phyloP scores from a whole-genome alignment of 2,113 vertebrate genomes.

The Podarcis raffonei region DNA sequence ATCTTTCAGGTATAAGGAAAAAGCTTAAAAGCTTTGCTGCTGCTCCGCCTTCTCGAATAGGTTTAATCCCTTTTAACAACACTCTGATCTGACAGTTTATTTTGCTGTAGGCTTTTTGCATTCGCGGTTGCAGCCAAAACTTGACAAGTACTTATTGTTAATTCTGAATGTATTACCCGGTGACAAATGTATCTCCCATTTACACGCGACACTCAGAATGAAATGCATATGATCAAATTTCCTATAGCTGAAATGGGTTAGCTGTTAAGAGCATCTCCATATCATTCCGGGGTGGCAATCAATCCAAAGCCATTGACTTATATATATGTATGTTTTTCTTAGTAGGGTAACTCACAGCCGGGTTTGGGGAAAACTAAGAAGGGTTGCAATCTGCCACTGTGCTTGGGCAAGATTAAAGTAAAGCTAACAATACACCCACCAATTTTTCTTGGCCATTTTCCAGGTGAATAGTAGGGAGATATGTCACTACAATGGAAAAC shows the following conservation, averaged over 20 bases:
- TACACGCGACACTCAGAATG: conserved; percentile 79
- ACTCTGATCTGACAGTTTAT: conserved; percentile 75
- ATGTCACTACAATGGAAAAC: conserved; percentile 67
- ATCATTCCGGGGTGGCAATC: conserved; percentile 62
- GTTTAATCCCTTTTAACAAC: conserved; percentile 73
- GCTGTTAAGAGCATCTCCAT: conserved; percentile 72
- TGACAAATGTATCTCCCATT: conserved; percentile 84
- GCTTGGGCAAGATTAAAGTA: conserved; percentile 61
- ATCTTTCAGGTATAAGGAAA: conserved; percentile 65
- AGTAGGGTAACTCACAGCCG: conserved; percentile 58
- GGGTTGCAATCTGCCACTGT: conserved; percentile 67
- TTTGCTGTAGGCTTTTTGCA: conserved; percentile 68
- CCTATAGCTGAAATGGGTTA: conserved; percentile 71
- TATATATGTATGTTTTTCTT: conserved; percentile 26
- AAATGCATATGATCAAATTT: conserved; percentile 80
- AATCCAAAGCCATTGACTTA: conserved; percentile 59
- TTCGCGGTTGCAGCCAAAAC: conserved; percentile 72
- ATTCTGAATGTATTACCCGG: conserved; percentile 73
- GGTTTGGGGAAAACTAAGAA: conserved; percentile 64
- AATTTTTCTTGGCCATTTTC: conserved; percentile 64
- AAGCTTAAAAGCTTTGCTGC: conserved; percentile 70
- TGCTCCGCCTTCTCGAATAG: conserved; percentile 66
- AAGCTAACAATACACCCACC: conserved; percentile 71
- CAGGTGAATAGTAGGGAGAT: conserved; percentile 62
- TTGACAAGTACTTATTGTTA: conserved; percentile 74